Base-by-base conservation (phyloP, 1,140 invertebrate genomes). In the Centruroides sculpturatus region DNA sequence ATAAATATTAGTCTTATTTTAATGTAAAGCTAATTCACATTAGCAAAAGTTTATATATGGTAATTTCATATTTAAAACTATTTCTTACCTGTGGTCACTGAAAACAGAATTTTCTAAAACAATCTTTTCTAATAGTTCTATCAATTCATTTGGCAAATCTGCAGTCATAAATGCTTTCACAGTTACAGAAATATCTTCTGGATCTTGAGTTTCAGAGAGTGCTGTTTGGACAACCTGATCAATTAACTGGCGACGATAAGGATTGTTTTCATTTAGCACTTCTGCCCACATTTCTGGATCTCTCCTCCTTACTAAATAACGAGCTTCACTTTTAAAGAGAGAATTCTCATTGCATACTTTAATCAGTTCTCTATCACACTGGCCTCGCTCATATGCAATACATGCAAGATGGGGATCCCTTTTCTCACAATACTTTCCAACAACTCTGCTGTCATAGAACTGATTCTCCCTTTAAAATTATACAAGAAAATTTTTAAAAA, bases 101-200 rank as follows among this genome's bases (percentile, higher is more conserved):
- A 99, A 99, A 1, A 94, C 92, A 5, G 94, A 98, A 71, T 89
- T 99, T 69, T 99, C 97, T 8, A 99, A 75, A 0, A 99, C 96
- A 70, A 99, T 99, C 75, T 99, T 99, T 71, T 99, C 97, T 0
- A 99, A 78, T 47, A 99, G 75, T 73, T 99, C 97, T 65, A 99
- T 99, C n/a, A 99, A 76, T 75, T 99, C 96, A 72, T 99, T 99
- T 1, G 97, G 96, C 66, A 99, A 77, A 77, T 99, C 95, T 48
- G 97, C 96, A 0, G 95, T 95, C 95, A 99, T 99, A 76, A 99
- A 99, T 1, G 97, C 97, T 74, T 98, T 99, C 0, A 99, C 96
- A 2, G 97, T 98, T 0, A 98, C 92, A 0, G 93, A 97, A 67
- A 99, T 99, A 70, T 99, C 97, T 73, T 99, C 97, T 0, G 97